Percentiles rank a stretch among this genome's conserved stretches.
phyloP scores from a whole-genome alignment of 2,888 invertebrate species.

The Tachina fera region DNA sequence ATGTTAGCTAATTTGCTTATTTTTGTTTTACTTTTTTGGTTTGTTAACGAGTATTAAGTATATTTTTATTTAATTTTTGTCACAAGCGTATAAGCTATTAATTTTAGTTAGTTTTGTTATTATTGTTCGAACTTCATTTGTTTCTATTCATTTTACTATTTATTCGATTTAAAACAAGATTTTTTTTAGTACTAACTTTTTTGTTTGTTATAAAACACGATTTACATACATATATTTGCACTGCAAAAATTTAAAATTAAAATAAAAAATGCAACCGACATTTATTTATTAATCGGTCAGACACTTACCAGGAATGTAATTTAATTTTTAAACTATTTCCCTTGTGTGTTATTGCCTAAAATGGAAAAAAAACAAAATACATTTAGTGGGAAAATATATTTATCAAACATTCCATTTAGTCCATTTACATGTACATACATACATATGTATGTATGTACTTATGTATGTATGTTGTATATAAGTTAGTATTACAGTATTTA shows the following conservation, averaged over 20 bases:
- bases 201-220: too few relatives aligned
- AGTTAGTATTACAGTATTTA: slow-evolving; percentile 46
- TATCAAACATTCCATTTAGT: slow-evolving; percentile 41
- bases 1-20: too few relatives aligned
- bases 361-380: not conserved
- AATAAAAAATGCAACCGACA: slow-evolving; percentile 7
- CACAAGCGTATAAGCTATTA: too few relatives aligned
- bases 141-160: too few relatives aligned
- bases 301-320: slow-evolving; percentile 54
- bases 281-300: slow-evolving; percentile 65
- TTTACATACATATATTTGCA: too few relatives aligned
- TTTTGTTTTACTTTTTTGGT: too few relatives aligned
- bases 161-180: too few relatives aligned
- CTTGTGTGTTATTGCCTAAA: slow-evolving; percentile 22
- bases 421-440: not conserved
- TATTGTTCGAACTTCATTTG: too few relatives aligned
- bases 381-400: slow-evolving; percentile 55
- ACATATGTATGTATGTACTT: not conserved
- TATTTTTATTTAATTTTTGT: too few relatives aligned
- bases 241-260: slow-evolving; percentile 10
- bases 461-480: not conserved
- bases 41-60: too few relatives aligned
- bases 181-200: too few relatives aligned
- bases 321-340: slow-evolving; percentile 57
- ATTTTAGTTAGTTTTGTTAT: too few relatives aligned